Percentiles rank a stretch among this genome's conserved stretches.
These are phyloP conservation scores for Acrobasis consociella DNA, from an alignment of 2,888 invertebrate species.

Conservation along the genomic window DNA sequence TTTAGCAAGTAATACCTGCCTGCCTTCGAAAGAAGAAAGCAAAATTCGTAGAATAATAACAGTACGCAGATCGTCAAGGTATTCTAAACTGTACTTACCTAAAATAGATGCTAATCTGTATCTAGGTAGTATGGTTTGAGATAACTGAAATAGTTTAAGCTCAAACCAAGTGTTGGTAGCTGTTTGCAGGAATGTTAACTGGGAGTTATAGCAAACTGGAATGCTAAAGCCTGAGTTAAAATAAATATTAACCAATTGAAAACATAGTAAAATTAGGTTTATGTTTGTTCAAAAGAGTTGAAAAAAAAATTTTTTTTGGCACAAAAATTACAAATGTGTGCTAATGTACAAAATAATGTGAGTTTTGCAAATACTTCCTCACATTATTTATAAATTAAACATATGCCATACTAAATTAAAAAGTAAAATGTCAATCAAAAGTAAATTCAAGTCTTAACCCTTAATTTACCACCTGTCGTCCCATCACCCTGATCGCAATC, in stretches of 20 bases:
- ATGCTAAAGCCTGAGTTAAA: not conserved
- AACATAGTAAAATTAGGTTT: too few species aligned
- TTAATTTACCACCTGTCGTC: constrained; percentile 21
- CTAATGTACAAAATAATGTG: too few species aligned
- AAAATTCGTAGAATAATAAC: not conserved
- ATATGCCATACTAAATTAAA: too few species aligned
- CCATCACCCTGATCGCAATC: constrained; percentile 11
- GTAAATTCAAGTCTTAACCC: not conserved
- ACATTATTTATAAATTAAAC: too few species aligned
- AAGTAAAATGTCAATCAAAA: not conserved
- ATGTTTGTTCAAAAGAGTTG: too few species aligned
- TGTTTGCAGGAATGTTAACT: not conserved
- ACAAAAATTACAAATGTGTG: too few species aligned
- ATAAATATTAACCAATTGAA: not conserved
- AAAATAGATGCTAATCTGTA: too few species aligned
- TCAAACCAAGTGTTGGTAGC: not conserved
- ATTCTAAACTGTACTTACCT: not conserved
- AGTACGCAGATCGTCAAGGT: not conserved
- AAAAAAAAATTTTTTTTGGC: too few species aligned
- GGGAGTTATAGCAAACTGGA: not conserved
- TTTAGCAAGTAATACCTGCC: too few species aligned
- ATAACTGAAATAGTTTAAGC: not conserved
- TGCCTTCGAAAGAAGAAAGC: too few species aligned
- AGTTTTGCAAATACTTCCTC: too few species aligned
- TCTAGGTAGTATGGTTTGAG: not conserved